These are phyloP conservation scores for Anabacerthia variegaticeps DNA, from an alignment of 2,797 vertebrate species.

Conservation along the genomic window DNA sequence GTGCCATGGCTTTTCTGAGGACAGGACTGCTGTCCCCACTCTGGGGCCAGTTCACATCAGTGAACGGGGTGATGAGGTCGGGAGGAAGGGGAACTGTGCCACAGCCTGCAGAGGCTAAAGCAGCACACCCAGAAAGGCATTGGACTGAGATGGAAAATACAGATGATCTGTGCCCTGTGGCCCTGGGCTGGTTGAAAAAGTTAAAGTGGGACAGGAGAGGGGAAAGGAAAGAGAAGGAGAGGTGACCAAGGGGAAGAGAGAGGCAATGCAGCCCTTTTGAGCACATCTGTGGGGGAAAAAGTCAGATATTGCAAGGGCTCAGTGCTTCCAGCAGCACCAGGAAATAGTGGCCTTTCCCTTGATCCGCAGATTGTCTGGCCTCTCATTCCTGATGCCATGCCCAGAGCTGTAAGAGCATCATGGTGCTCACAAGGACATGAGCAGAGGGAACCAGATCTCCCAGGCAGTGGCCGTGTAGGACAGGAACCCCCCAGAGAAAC, in stretches of 20 bases:
- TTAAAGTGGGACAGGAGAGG: neutral
- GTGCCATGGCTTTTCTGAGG: neutral
- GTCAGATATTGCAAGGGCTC: neutral
- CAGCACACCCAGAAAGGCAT: neutral
- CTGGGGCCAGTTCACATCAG: neutral
- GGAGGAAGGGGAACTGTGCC: neutral
- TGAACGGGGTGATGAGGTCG: accelerated
- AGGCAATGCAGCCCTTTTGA: neutral
- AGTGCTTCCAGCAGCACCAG: neutral
- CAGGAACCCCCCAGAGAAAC: neutral
- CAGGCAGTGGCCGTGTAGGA: neutral
- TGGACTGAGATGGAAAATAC: neutral
- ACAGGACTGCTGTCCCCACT: neutral
- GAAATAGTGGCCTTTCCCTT: neutral
- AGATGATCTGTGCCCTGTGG: neutral
- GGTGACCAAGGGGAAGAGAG: neutral
- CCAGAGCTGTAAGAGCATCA: neutral
- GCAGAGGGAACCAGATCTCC: neutral
- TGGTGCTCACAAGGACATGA: accelerated
- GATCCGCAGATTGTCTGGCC: neutral
- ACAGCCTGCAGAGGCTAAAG: neutral
- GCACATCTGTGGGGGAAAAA: neutral
- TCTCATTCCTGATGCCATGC: accelerated
- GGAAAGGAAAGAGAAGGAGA: neutral
- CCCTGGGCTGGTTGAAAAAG: neutral